These are phyloP conservation scores for Coelopa pilipes DNA, from an alignment of 2,888 invertebrate genomes.

Conservation along the genomic window DNA sequence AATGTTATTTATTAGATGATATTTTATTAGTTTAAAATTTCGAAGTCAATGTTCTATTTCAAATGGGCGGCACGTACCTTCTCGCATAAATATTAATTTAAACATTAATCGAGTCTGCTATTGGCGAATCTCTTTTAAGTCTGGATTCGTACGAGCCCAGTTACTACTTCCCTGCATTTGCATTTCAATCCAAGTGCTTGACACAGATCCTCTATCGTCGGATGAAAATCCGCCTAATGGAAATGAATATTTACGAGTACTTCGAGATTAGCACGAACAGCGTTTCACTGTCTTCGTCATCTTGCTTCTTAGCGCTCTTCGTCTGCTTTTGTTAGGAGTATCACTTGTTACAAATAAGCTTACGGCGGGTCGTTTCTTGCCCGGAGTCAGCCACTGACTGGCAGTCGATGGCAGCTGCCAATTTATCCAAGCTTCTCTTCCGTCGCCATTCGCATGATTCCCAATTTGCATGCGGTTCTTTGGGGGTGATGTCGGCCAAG, in stretches of 20 bases:
- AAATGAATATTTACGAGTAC: conserved; percentile 32
- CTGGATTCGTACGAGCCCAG: neutral
- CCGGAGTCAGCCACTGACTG: conserved; percentile 2
- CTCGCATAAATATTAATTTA: no score
- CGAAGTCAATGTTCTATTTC: no score
- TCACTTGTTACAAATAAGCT: conserved; percentile 20
- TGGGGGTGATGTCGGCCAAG: neutral
- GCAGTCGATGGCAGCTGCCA: neutral
- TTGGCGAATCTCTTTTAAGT: no score
- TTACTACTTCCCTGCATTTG: conserved; percentile 36
- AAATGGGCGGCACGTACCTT: no score
- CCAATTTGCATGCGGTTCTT: no score
- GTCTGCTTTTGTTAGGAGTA: neutral
- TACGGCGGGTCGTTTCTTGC: neutral
- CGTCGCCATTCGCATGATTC: neutral
- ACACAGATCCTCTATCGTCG: conserved; percentile 20
- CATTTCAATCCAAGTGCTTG: conserved; percentile 37
- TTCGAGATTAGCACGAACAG: no score
- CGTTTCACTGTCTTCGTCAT: neutral
- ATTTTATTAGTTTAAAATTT: no score
- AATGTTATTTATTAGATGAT: no score
- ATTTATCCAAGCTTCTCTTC: neutral
- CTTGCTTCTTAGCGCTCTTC: neutral
- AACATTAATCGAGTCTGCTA: no score
- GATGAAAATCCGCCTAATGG: neutral